These are phyloP conservation scores for Cyanoderma ruficeps DNA, from an alignment of 2,113 vertebrate genomes.

Conservation along the genomic window DNA sequence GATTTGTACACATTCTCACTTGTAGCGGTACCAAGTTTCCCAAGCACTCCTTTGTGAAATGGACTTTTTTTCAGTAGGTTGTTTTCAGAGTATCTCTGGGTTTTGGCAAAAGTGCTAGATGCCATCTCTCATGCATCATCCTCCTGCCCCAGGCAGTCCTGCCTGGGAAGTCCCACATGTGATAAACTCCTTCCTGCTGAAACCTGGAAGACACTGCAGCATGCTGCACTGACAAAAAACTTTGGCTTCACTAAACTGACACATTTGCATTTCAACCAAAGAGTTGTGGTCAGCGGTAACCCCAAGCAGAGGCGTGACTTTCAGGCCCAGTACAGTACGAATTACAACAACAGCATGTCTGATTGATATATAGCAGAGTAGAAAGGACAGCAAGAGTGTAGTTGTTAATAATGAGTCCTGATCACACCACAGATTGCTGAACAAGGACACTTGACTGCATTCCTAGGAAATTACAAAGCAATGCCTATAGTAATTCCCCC, in stretches of 20 bases:
- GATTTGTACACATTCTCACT: neutral
- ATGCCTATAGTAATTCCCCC: neutral
- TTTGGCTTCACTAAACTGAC: neutral
- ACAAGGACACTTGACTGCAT: neutral
- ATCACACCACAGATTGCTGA: neutral
- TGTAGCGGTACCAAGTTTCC: neutral
- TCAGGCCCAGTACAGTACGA: neutral
- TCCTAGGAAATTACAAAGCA: neutral
- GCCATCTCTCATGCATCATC: neutral
- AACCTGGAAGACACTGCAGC: neutral
- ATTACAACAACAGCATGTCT: neutral
- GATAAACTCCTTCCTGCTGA: neutral
- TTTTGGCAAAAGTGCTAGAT: neutral
- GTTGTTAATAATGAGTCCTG: neutral
- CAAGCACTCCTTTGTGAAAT: neutral
- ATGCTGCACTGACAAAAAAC: neutral
- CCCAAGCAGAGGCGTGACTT: neutral
- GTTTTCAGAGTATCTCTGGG: neutral
- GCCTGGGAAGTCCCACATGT: rapidly evolving
- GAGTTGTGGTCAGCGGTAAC: neutral
- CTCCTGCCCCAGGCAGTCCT: neutral
- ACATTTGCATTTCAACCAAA: neutral
- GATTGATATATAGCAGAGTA: neutral
- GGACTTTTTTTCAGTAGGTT: neutral
- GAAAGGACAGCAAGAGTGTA: neutral